Evolutionary conservation across 2,888 invertebrate genomes (phyloP).

Genomic region (Theretra japonica): DNA sequence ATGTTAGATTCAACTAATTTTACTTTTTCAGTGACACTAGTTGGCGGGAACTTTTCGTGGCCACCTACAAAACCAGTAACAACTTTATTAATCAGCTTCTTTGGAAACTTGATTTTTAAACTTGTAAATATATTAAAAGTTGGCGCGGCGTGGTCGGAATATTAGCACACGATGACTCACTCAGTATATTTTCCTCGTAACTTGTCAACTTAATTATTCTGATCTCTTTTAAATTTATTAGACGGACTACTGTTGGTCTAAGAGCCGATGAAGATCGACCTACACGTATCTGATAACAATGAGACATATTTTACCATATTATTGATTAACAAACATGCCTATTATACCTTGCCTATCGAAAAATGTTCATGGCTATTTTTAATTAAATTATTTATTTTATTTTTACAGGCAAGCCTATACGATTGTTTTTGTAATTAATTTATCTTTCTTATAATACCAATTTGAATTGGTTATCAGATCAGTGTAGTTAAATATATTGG

Average conservation of each 20-base stretch:
- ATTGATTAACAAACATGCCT: too few species aligned
- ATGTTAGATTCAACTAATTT: background rate
- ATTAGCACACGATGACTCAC: background rate
- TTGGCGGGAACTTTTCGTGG: background rate
- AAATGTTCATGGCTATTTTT: too few species aligned
- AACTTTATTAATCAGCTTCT: conserved; percentile 27
- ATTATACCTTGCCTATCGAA: too few species aligned
- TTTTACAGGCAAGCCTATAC: too few species aligned
- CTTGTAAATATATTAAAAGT: conserved; percentile 27
- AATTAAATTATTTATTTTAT: too few species aligned
- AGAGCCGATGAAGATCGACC: too few species aligned
- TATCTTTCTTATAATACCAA: too few species aligned
- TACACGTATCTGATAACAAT: too few species aligned
- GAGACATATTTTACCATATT: too few species aligned
- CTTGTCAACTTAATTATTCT: conserved; percentile 9
- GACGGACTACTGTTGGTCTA: background rate
- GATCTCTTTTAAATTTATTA: background rate
- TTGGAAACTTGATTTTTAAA: conserved; percentile 22
- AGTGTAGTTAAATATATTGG: too few species aligned
- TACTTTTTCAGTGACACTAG: background rate
- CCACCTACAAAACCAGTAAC: background rate
- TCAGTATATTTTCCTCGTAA: background rate
- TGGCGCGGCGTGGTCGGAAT: conserved; percentile 13
- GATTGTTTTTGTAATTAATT: too few species aligned
- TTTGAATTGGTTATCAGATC: too few species aligned